A percentile compares a stretch with the other conserved stretches of the same genome.
phyloP scores from a whole-genome alignment of 2,113 vertebrate genomes.

The Dendrocopos noguchii region DNA sequence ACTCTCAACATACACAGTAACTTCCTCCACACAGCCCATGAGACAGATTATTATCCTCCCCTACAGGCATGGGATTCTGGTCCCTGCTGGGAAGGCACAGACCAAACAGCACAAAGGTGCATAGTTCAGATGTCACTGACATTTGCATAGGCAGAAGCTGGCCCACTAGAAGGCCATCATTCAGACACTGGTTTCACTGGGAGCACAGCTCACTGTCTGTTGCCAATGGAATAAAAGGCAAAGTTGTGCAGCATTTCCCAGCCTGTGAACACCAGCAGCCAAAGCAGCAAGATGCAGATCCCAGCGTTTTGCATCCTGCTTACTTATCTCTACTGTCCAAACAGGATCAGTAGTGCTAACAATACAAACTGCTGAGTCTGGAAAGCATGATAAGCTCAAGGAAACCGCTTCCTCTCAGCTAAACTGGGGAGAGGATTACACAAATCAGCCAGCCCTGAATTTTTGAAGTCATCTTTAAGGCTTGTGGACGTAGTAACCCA shows the following conservation, averaged over 20 bases:
- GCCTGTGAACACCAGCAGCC: not conserved
- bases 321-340: slow-evolving; percentile 44
- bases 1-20: not conserved
- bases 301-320: slow-evolving; percentile 22
- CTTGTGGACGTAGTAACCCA: not conserved
- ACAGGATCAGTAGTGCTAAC: slow-evolving; percentile 55
- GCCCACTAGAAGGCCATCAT: not conserved
- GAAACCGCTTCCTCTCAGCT: slow-evolving; percentile 46
- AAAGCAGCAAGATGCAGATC: not conserved
- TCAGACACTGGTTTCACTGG: not conserved
- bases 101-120: not conserved
- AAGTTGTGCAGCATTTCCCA: not conserved
- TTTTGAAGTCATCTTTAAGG: not conserved
- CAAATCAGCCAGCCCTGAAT: not conserved
- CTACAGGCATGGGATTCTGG: not conserved
- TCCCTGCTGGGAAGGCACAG: not conserved
- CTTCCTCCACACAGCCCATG: not conserved
- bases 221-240: not conserved
- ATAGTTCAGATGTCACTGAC: not conserved
- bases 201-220: not conserved
- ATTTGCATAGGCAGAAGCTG: not conserved
- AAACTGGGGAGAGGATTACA: slow-evolving; percentile 31
- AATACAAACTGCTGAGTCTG: slow-evolving; percentile 68
- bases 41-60: not conserved
- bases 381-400: slow-evolving; percentile 51